Evolutionary conservation across 1,140 invertebrate species (phyloP).

Genomic region (Drosophila neocordata): DNA sequence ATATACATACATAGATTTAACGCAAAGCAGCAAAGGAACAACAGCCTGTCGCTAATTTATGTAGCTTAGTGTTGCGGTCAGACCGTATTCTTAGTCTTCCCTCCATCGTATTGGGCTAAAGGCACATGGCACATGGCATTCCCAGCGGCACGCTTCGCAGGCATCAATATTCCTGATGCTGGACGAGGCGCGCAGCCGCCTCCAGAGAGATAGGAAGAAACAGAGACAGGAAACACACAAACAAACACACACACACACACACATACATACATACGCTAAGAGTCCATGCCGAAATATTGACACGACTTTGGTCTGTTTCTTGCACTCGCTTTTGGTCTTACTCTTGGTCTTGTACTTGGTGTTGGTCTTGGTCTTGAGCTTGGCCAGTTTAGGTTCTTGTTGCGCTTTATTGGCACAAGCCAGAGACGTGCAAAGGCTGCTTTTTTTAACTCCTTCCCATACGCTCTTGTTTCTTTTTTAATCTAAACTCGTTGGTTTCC

Average conservation of each 20-base stretch:
- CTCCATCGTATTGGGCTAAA: conserved; percentile 1
- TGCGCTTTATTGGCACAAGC: conserved; percentile 63
- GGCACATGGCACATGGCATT: conserved; percentile 64
- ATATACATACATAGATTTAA: conserved; percentile 18
- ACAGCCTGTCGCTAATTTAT: conserved; percentile 62
- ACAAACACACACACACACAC: conserved; percentile 10
- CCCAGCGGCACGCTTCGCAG: conserved; percentile 63
- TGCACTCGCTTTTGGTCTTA: neutral
- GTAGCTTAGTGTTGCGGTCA: conserved; percentile 43
- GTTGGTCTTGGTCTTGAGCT: neutral
- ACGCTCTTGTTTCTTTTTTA: conserved; percentile 12
- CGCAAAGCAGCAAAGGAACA: conserved; percentile 32
- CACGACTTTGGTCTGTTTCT: conserved; percentile 31
- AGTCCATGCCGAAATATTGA: conserved; percentile 60
- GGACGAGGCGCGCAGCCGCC: conserved; percentile 54
- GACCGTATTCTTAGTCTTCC: neutral
- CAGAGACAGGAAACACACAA: conserved; percentile 9
- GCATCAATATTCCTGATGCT: conserved; percentile 68
- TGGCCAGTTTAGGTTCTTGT: conserved; percentile 54
- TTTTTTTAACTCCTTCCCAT: neutral
- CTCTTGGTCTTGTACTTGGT: conserved; percentile 21
- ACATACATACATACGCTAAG: conserved; percentile 4
- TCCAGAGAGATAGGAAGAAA: conserved; percentile 32
- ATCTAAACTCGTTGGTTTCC: conserved; percentile 9
- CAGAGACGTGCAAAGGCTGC: conserved; percentile 44